Evolutionary conservation across 2,888 invertebrate genomes (phyloP), one percentile per base, ranked within the genome.

Genomic region (Azorinus chamasolen): DNA sequence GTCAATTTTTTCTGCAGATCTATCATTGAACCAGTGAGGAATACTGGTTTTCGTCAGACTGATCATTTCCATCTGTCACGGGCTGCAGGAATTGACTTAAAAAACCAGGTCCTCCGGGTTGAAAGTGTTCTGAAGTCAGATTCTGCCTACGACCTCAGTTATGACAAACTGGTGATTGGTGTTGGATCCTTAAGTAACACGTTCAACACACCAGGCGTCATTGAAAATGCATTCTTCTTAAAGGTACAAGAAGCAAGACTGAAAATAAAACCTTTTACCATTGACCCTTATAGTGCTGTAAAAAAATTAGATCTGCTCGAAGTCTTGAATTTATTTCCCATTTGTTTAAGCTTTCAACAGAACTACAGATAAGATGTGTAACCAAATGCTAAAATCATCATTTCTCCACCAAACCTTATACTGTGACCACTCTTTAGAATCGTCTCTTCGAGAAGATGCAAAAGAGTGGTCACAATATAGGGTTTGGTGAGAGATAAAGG

Each of bases 111-210:
- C 16, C 50, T 93, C 5, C 53, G 64, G 8, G 92, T 92, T 64
- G 85, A 88, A 50, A 92, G 91, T 84, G 89, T 86, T 0, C 69
- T 93, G 0, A 83, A 87, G 25, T 85, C 87, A 2, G 84, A 81
- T 14, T 77, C 88, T 8, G 65, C 65, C 16, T 93, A 92, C 66
- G 72, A 78, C 10, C 55, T 93, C n/a, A 45, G 72, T 1, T 93
- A 92, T 77, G 93, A 93, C 81, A 91, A 92, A 63, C 87, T 93
- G 14, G 91, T 93, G 24, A 92, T 94, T 55, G 93, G 93, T 45
- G 93, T 93, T 4, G 93, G 93, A 12, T 91, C 93, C 14, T 79
- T 92, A 4, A 92, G 92, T 71, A 94, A 93, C 79, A 93, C 93
- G 8, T 94, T 93, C 84, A 89, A 89, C 51, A 91, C 93, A 4